Evolutionary conservation across 92 coral and sea anemone species (phyloP), one percentile per base, ranked within the genome.

Genomic region (Porites evermanni): DNA sequence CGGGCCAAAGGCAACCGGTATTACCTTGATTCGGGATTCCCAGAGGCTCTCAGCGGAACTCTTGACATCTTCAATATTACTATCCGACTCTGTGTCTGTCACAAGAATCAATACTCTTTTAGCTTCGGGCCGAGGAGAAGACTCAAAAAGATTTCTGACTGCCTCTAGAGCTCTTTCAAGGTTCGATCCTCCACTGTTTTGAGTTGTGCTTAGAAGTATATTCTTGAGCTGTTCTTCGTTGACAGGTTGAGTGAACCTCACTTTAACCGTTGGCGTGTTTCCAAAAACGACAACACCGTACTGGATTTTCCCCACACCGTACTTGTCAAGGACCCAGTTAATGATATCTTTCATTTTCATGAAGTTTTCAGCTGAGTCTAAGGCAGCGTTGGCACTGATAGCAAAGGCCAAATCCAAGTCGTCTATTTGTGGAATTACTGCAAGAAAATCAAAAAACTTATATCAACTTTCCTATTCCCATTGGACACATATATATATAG

Each of bases 231-330:
- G 74, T 12, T 74, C 77, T 0, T 80, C 84, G 18, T 16, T 75
- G 5, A 91, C 78, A 8, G 86, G 89, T 17, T 91, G 92, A 20
- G 92, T 64, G 75, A 93, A 93, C 4, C 74, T 69, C 66, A 89
- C 91, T 84, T 91, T 89, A 32, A 78, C 79, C 8, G 53, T 63
- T 20, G 95, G 90, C 4, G 78, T 78, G 21, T 75, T 69, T 17
- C 98, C 98, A 75, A 92, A 95, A 72, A 87, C 93, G 17, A 96
- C 89, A 68, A 96, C 87, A 64, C 93, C 86, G 83, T 93, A 96
- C 58, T 89, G 93, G 72, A 92, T 86, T 79, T 92, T 87, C 6
- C 88, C 94, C 12, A 84, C 79, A 13, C 96, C 93, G 16, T 94
- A 93, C 61, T 85, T 91, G 60, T 79, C 85, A 47, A 94, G 56